Base-by-base conservation (phyloP, 1,140 invertebrate genomes). In the Diorhabda sublineata region DNA sequence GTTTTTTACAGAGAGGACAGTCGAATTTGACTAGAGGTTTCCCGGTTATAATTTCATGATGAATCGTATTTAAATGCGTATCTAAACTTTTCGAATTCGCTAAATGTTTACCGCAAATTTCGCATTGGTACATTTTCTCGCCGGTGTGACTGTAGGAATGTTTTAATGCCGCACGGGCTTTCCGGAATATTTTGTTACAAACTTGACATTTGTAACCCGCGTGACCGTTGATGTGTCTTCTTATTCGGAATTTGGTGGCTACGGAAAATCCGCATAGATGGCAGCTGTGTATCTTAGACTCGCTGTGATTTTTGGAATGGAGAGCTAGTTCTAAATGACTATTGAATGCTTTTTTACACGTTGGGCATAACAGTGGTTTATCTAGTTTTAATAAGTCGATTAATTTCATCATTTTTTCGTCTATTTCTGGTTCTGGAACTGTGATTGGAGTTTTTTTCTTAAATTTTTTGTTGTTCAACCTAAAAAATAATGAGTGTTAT, bases 81-180 rank as follows among this genome's bases (percentile, higher is more conserved):
- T 70, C 68, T n/a, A 76, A 58, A 57, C 72, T 72, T 69, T 71
- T 74, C 2, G 74, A 69, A 45, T 72, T 74, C 64, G 73, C 69
- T 11, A 74, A 74, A 45, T 60, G 57, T 43, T 93, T 89, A 5
- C 89, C 86, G 80, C 92, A 95, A 66, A 85, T 82, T 69, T 84
- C 83, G 77, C 90, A 90, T 47, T 84, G 83, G 76, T 87, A 88
- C 43, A 88, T 88, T 76, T 87, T 86, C 74, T 89, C 87, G 0
- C 87, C 87, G 0, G 85, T 87, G 79, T 89, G 88, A 43, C 87
- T 52, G 45, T 68, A 68, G 45, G 60, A 62, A 62, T 68, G 59
- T 4, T 62, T 61, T 9, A 62, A 11, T 5, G 67, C 67, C 2
- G 45, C 60, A 6, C 26, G 2, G 2, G 43, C 42, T 45, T 52